Conservation (phyloP, 2,113 vertebrate genomes). For the Megatriorchis doriae region DNA sequence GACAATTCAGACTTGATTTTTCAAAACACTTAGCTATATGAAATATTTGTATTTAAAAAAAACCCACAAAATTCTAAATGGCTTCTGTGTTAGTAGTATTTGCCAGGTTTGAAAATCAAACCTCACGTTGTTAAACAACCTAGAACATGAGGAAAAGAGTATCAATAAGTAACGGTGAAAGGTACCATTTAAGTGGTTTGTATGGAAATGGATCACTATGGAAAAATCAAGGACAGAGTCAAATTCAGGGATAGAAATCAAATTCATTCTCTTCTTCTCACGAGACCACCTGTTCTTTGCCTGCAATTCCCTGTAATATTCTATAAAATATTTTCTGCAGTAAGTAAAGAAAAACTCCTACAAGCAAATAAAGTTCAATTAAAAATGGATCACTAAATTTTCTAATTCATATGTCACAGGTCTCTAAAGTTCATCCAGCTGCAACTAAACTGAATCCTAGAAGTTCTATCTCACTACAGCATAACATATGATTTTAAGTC, state of each 20-base stretch:
- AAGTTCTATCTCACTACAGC: background rate
- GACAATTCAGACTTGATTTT: background rate
- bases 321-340: background rate
- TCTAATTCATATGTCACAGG: background rate
- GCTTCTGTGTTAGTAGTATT: background rate
- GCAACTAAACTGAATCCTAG: background rate
- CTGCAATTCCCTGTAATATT: background rate
- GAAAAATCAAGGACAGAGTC: background rate
- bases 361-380: background rate
- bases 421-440: background rate
- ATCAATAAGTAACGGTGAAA: background rate
- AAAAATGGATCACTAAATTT: background rate
- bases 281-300: background rate
- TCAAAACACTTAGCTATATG: background rate
- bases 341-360: background rate
- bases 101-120: background rate
- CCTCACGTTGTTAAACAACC: background rate
- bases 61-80: background rate
- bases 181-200: background rate
- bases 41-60: background rate
- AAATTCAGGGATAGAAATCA: background rate
- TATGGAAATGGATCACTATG: background rate
- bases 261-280: background rate
- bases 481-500: background rate
- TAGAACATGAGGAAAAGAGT: background rate